phyloP scores from a whole-genome alignment of 2,888 invertebrate species.

The Apodemia duryi region DNA sequence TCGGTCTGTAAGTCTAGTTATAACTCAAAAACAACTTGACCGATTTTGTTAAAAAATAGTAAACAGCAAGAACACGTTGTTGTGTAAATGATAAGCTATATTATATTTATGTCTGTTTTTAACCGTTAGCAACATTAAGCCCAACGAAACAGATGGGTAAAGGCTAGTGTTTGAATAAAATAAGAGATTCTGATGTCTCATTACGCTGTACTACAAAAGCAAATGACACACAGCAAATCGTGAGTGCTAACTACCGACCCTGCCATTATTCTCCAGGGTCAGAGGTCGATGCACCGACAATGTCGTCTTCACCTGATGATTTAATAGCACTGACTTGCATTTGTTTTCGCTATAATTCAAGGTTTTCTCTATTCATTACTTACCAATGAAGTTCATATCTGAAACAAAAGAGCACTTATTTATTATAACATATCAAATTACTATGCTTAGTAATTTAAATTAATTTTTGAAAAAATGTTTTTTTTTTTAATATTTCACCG shows the following conservation, averaged over 20 bases:
- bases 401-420: not conserved
- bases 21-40: too few relatives aligned
- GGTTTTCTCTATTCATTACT: not conserved
- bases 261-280: conserved; percentile 22
- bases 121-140: too few relatives aligned
- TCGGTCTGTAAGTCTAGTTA: too few relatives aligned
- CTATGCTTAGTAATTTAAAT: too few relatives aligned
- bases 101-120: too few relatives aligned
- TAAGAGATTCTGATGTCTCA: not conserved
- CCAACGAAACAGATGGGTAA: too few relatives aligned
- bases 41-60: too few relatives aligned
- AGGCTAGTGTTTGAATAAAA: not conserved
- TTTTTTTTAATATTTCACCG: too few relatives aligned
- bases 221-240: conserved; percentile 13
- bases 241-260: conserved; percentile 3
- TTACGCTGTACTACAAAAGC: conserved; percentile 11
- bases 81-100: too few relatives aligned
- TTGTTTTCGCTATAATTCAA: not conserved
- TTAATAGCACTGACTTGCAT: conserved; percentile 1
- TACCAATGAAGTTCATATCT: not conserved
- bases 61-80: too few relatives aligned
- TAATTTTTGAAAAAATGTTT: too few relatives aligned
- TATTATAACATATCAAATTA: too few relatives aligned
- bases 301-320: conserved; percentile 1
- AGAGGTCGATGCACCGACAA: conserved; percentile 26